Evolutionary conservation across 2,888 invertebrate genomes (phyloP).

Genomic region (Enchytraeus crypticus): DNA sequence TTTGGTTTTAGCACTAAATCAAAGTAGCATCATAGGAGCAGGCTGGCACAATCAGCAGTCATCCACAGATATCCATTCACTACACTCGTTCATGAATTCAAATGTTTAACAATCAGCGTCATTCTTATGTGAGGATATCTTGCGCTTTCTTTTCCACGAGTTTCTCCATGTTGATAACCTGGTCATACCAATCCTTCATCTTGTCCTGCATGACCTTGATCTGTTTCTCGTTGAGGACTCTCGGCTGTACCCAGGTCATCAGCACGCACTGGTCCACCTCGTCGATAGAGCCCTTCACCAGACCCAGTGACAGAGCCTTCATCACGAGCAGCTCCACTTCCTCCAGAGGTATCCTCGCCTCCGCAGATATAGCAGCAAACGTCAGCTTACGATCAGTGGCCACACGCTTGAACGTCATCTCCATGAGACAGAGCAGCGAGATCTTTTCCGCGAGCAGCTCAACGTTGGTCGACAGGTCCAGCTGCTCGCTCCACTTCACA

Average conservation of each 20-base stretch:
- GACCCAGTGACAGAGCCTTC: constrained; percentile 88
- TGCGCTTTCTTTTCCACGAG: constrained; percentile 66
- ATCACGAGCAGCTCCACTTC: constrained; percentile 83
- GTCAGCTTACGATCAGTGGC: constrained; percentile 75
- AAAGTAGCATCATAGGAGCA: too few species aligned
- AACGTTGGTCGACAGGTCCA: constrained; percentile 74
- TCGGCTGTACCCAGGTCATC: constrained; percentile 77
- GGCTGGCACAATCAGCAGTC: too few species aligned
- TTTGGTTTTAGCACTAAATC: too few species aligned
- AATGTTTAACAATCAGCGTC: too few species aligned
- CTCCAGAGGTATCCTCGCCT: constrained; percentile 67
- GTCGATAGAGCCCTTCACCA: constrained; percentile 89
- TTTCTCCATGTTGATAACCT: constrained; percentile 65
- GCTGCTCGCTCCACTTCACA: constrained; percentile 67
- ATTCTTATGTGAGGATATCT: constrained; percentile 61
- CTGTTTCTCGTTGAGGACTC: constrained; percentile 63
- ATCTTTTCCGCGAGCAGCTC: constrained; percentile 79
- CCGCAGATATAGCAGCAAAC: constrained; percentile 79
- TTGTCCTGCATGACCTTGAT: constrained; percentile 58
- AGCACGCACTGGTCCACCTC: constrained; percentile 69
- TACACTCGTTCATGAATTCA: too few species aligned
- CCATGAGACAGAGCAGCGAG: constrained; percentile 89
- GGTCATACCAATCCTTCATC: constrained; percentile 65
- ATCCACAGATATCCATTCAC: too few species aligned
- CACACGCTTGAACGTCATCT: constrained; percentile 93